A percentile compares a stretch with the other conserved stretches of the same genome.
phyloP scores from a whole-genome alignment of 2,113 vertebrate genomes.

The Garra rufa region DNA sequence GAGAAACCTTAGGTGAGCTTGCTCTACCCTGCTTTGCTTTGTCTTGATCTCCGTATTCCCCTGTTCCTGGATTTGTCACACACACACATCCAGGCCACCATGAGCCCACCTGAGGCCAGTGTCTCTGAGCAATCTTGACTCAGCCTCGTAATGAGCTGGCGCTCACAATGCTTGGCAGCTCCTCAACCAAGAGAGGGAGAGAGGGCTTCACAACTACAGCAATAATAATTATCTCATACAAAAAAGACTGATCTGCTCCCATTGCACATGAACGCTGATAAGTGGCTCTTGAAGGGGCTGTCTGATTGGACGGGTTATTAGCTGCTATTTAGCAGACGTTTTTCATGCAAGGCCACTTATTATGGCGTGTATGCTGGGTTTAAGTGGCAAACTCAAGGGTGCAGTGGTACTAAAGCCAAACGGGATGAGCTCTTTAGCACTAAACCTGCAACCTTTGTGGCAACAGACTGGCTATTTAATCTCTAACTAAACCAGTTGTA shows the following conservation, averaged over 20 bases:
- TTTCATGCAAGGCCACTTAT: constrained; percentile 15
- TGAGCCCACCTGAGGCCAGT: constrained; percentile 1
- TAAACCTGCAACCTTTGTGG: constrained; percentile 13
- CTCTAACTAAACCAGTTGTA: too few relatives aligned
- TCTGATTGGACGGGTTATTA: constrained; percentile 18
- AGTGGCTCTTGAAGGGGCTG: constrained; percentile 17
- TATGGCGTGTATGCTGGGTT: not conserved
- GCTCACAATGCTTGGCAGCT: constrained; percentile 11
- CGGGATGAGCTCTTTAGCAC: not conserved
- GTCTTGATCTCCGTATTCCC: not conserved
- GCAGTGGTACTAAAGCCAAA: not conserved
- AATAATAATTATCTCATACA: constrained; percentile 28
- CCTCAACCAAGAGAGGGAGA: constrained; percentile 1
- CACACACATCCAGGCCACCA: not conserved
- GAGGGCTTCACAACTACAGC: constrained; percentile 21
- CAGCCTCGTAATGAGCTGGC: constrained; percentile 34
- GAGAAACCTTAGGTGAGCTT: not conserved
- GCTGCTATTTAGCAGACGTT: not conserved
- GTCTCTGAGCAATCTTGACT: constrained; percentile 25
- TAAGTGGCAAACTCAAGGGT: not conserved
- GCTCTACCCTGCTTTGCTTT: not conserved
- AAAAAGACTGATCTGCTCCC: constrained; percentile 15
- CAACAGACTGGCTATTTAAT: not conserved
- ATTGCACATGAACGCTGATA: not conserved
- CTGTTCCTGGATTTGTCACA: not conserved